Conservation (phyloP, 1,140 invertebrate species). For the Halyomorpha halys region DNA sequence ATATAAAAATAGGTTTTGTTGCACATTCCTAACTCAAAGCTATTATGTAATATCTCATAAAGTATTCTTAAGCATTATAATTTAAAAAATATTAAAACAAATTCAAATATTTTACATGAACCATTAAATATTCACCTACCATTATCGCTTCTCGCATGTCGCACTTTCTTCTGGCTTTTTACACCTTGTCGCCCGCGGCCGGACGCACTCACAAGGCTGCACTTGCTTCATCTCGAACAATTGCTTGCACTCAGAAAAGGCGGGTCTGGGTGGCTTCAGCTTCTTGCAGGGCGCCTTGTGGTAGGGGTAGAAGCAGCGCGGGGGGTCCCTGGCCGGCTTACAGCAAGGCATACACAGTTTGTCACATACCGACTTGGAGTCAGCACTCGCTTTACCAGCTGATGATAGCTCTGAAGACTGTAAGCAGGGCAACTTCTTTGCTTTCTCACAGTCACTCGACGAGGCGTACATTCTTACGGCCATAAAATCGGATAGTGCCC, state of each 20-base stretch:
- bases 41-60: no score
- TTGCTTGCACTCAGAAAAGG: slow-evolving; percentile 22
- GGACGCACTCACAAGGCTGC: slow-evolving; percentile 7
- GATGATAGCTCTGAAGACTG: neutral
- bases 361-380: neutral
- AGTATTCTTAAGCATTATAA: no score
- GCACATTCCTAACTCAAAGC: no score
- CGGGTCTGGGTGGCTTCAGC: slow-evolving; percentile 17
- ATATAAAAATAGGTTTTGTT: no score
- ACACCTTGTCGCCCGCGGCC: neutral
- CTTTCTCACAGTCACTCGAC: neutral
- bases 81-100: no score
- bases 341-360: slow-evolving; percentile 25
- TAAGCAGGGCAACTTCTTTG: slow-evolving; percentile 8
- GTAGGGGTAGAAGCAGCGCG: slow-evolving; percentile 22
- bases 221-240: neutral
- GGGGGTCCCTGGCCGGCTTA: slow-evolving; percentile 19
- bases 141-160: neutral
- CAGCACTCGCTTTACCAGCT: neutral
- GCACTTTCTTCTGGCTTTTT: neutral
- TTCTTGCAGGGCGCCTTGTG: slow-evolving; percentile 11
- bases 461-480: neutral
- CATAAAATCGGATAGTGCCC: neutral
- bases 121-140: no score
- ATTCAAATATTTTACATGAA: no score